Base-by-base conservation (phyloP, 1,140 invertebrate species). In the Varroa destructor region DNA sequence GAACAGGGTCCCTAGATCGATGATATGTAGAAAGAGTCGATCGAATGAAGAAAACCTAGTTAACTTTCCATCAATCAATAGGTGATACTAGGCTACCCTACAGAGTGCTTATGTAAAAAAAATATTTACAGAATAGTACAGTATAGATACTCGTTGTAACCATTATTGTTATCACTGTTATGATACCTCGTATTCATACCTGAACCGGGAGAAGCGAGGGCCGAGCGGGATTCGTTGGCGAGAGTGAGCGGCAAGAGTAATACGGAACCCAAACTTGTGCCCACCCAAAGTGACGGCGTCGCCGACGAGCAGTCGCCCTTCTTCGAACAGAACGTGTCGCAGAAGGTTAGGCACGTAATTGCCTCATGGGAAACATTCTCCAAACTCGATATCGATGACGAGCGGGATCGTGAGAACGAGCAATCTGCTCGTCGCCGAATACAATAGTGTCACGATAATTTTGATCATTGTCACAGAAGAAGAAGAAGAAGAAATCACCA, bases 321-420 rank as follows among this genome's bases (percentile, higher is more conserved):
- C 84, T 93, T 94, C 81, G 89, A 90, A 71, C 89, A 88, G 81
- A 91, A 97, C 76, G 92, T 93, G 82, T 97, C 93, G 77, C 90
- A 91, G 83, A 97, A 97, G 75, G 88, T 87, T 80, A 97, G 85
- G 83, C 90, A 95, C 82, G 93, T 91, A 78, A 98, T 89, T 79
- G 92, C 89, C 85, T 97, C 94, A 76, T 89, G 89, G 76, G 87
- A 88, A 81, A 95, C 93, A 84, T 93, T 95, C 82, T 97, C 94
- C 78, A 97, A 84, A 81, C 92, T 96, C 75, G 91, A 94, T 87
- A 95, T 94, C 82, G 90, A 93, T 79, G 91, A 95, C 80, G 91
- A 94, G 77, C 93, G 86, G 76, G 93, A 96, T 79, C 92, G 85
- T 78, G 92, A 93, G 83, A 96, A 96, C 76, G 90, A 91, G 79